Base-by-base conservation (phyloP, 1,140 invertebrate genomes). In the Lepidurus arcticus region DNA sequence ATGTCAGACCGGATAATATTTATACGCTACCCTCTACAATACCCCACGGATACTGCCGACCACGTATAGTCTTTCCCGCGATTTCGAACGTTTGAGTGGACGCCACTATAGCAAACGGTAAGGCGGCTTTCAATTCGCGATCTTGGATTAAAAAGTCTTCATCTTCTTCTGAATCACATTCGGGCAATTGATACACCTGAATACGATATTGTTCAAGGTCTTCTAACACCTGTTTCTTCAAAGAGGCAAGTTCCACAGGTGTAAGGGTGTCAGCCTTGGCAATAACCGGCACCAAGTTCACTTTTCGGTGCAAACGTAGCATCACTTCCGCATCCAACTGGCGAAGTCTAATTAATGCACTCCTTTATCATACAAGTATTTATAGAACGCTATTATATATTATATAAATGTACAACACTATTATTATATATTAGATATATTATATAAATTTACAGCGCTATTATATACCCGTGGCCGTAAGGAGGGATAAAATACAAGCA, bases 401-500 rank as follows among this genome's bases (percentile, higher is more conserved):
- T n/a, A 24, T 24, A 24, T 24, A 24, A 24, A 24, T 24, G 24
- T 34, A 42, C 74, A 73, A 42, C 42, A 1, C 34, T 42, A 44
- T 43, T 11, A 13, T n/a, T n/a, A n/a, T n/a, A n/a, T n/a, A n/a
- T n/a, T n/a, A n/a, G n/a, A n/a, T n/a, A 44, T 88, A 93, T 24
- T 24, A 24, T 24, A 24, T 24, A 24, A 10, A 24, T 73, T n/a
- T 34, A 42, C 74, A 73, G 16, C 42, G 8, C 34, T 42, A 44
- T 43, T 11, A 13, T n/a, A 44, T 88, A 93, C 91, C 97, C 96
- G 88, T 99, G 97, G 44, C 97, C 97, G 86, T 96, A 96, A 16
- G 98, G 98, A 73, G 97, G 97, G 84, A 99, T 98, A 85, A 99
- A 99, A 87, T 99, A 99, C 82, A 99, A 95, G 87, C 97, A 99